phyloP scores from a whole-genome alignment of 2,113 vertebrate genomes.

The Sturnira hondurensis region DNA sequence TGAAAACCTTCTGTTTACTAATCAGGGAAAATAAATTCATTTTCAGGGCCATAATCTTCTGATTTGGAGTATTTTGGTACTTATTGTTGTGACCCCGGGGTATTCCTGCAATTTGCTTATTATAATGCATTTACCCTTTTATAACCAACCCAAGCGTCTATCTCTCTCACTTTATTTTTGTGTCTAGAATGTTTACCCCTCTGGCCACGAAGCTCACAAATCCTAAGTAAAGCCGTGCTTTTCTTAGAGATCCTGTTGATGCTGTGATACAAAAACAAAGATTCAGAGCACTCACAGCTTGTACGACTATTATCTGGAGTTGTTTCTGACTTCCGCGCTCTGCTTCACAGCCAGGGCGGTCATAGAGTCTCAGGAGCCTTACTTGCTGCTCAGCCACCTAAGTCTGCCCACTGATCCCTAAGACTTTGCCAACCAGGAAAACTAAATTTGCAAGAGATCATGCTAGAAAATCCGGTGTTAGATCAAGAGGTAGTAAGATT shows the following conservation, averaged over 20 bases:
- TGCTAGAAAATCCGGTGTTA: background rate
- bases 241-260: slow-evolving; percentile 46
- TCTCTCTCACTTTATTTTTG: background rate
- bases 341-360: background rate
- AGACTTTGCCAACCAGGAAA: background rate
- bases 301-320: slow-evolving; percentile 32
- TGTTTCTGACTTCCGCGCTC: background rate
- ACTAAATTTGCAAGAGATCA: background rate
- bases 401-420: background rate
- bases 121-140: background rate
- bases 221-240: slow-evolving; percentile 48
- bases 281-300: background rate
- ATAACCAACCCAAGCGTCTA: slow-evolving; percentile 1
- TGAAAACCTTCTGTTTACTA: background rate
- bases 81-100: slow-evolving; percentile 6
- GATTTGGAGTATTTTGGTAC: background rate
- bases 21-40: background rate
- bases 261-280: slow-evolving; percentile 44
- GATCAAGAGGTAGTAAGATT: background rate
- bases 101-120: slow-evolving; percentile 24
- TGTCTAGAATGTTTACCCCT: slow-evolving; percentile 45
- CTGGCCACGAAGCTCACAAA: slow-evolving; percentile 23
- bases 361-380: background rate
- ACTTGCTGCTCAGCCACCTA: background rate
- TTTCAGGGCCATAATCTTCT: background rate